A percentile compares a stretch with the other conserved stretches of the same genome.
phyloP scores from a whole-genome alignment of 2,888 invertebrate species.

The Stenchaetothrips biformis region DNA sequence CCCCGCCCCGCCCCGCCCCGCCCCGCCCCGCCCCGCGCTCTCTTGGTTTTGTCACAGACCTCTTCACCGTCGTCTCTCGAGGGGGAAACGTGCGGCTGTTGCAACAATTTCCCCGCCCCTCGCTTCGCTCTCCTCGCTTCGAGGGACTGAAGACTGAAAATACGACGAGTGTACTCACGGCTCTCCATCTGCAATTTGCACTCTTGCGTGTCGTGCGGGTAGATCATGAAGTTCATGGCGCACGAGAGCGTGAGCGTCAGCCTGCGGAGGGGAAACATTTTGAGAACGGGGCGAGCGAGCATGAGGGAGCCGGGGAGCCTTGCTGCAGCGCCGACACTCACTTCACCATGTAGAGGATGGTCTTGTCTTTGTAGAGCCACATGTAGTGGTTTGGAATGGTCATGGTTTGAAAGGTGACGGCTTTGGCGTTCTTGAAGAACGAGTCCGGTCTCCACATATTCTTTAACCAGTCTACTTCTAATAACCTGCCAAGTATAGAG shows the following conservation, averaged over 20 bases:
- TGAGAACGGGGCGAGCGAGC: too few relatives aligned
- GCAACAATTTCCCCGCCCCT: not conserved
- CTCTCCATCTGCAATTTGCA: conserved; percentile 94
- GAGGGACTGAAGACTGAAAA: not conserved
- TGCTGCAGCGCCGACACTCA: too few relatives aligned
- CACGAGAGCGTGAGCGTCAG: conserved; percentile 81
- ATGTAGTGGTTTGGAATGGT: conserved; percentile 91
- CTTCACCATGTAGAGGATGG: conserved; percentile 83
- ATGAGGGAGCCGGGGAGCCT: too few relatives aligned
- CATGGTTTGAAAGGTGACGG: conserved; percentile 91
- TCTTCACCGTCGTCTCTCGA: not conserved
- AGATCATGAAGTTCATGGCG: conserved; percentile 91
- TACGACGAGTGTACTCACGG: conserved; percentile 58
- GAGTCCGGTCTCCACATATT: conserved; percentile 93
- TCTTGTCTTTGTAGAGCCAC: conserved; percentile 83
- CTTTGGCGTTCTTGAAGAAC: conserved; percentile 90
- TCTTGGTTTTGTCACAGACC: conserved; percentile 15
- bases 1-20: not conserved
- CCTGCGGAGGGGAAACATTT: conserved; percentile 45
- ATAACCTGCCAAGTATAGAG: conserved; percentile 58
- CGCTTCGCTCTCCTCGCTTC: not conserved
- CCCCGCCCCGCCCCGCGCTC: not conserved
- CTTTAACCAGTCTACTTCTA: conserved; percentile 86
- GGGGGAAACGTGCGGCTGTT: not conserved
- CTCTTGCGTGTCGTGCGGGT: conserved; percentile 91